Evolutionary conservation across 2,113 vertebrate genomes (phyloP).

Genomic region (Siniperca chuatsi): DNA sequence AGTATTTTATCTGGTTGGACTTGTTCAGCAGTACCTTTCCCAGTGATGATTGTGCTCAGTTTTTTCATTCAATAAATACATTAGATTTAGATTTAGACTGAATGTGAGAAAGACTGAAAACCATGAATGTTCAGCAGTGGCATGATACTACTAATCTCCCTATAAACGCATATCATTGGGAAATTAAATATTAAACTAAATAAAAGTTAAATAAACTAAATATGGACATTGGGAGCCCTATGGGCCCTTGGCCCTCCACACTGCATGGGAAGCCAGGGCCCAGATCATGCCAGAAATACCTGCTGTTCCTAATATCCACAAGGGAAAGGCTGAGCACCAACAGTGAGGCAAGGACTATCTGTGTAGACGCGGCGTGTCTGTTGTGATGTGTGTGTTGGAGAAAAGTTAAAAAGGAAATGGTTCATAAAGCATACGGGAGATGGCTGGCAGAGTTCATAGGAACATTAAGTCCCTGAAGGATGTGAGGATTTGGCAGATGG

Average conservation of each 20-base stretch:
- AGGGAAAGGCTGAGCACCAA: slow-evolving; percentile 43
- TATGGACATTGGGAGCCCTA: slow-evolving; percentile 17
- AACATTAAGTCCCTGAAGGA: slow-evolving; percentile 82
- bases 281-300: slow-evolving; percentile 56
- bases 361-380: slow-evolving; percentile 7
- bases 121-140: background rate
- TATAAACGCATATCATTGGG: background rate
- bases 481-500: slow-evolving; percentile 81
- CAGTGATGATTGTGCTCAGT: background rate
- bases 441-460: slow-evolving; percentile 77
- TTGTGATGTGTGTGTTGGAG: slow-evolving; percentile 31
- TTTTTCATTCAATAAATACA: background rate
- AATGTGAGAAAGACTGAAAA: slow-evolving; percentile 5
- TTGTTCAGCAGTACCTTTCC: background rate
- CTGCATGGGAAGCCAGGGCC: slow-evolving; percentile 24
- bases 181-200: background rate
- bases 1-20: background rate
- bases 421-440: slow-evolving; percentile 78
- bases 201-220: slow-evolving; percentile 13
- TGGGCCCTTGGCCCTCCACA: slow-evolving; percentile 37
- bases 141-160: background rate
- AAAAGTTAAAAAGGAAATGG: slow-evolving; percentile 77
- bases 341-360: slow-evolving; percentile 32
- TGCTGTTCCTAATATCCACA: slow-evolving; percentile 65
- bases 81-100: background rate